Evolutionary conservation across 2,113 vertebrate species (phyloP).

Genomic region (Amazona vittata): DNA sequence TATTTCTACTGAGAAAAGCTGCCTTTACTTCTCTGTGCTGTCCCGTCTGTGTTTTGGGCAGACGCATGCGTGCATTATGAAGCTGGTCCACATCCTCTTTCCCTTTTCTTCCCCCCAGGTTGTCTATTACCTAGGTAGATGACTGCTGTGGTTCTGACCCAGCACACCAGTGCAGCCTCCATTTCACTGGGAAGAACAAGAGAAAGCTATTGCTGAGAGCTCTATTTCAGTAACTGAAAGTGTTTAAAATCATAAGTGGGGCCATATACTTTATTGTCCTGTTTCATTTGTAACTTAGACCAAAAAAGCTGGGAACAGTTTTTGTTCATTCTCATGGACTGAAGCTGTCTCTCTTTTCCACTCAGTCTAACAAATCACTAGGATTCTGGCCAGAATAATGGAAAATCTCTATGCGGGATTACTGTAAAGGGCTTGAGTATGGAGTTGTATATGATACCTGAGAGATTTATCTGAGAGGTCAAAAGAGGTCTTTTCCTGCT

Average conservation of each 20-base stretch:
- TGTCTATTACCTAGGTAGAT: neutral
- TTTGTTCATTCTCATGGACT: neutral
- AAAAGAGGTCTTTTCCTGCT: neutral
- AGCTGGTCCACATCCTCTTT: accelerated
- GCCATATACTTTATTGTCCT: neutral
- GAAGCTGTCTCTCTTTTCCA: neutral
- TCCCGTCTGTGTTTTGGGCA: neutral
- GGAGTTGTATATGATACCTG: neutral
- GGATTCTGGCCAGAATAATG: neutral
- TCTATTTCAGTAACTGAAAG: neutral
- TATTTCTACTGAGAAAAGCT: neutral
- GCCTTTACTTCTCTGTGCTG: neutral
- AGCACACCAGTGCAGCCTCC: neutral
- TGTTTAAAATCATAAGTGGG: neutral
- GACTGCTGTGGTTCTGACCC: neutral
- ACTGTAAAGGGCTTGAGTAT: neutral
- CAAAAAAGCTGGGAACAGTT: neutral
- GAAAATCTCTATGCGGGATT: neutral
- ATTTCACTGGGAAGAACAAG: neutral
- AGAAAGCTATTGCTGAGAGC: neutral
- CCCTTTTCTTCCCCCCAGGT: neutral
- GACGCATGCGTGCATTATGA: neutral
- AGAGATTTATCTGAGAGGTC: neutral
- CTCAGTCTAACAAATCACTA: neutral
- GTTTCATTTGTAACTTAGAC: neutral